Evolutionary conservation across 2,113 vertebrate species (phyloP), one percentile per base, ranked within the genome.

Genomic region (Myocastor coypus): DNA sequence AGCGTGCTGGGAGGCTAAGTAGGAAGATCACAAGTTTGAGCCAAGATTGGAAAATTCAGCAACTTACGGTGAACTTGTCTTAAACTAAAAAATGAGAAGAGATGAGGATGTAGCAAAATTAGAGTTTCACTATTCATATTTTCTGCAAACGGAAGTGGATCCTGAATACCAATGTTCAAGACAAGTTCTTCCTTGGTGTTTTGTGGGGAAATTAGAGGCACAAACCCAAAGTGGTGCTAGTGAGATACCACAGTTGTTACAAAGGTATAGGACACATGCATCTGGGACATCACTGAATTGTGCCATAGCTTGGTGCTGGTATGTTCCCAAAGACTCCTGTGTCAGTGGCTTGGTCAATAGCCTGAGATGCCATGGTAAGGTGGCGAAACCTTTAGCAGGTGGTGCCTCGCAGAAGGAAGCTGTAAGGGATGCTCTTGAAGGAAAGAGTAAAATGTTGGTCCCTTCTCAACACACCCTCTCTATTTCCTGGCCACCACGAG

Each of bases 131-230:
- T 50, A 73, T 46, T 94, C 66, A 46, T 12, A 50, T 77, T 50
- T 95, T n/a, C 61, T 95, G 2, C 75, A 93, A 91, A 52, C 52
- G 19, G n/a, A 19, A 87, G 32, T 77, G 82, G 85, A 83, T 63
- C 32, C 59, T 26, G 46, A 89, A 89, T n/a, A 75, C 8, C 34
- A 37, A 42, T 68, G 32, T 77, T 42, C 11, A 83, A 57, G 20
- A 32, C 42, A 52, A 71, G 52, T 11, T 61, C 75, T 78, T 69
- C 66, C 40, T 90, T 91, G 37, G 40, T 9, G 52, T 52, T 91
- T 83, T 63, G 55, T 28, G 52, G 11, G 37, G 2, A 84, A 42
- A 19, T 34, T 12, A 81, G 69, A 84, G 14, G 1, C 16, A 59
- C 32, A 16, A 0, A 11, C n/a, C 11, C 37, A 34, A 80, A 78